Conservation (phyloP, 2,888 invertebrate genomes). For the Aleiodes testaceus region DNA sequence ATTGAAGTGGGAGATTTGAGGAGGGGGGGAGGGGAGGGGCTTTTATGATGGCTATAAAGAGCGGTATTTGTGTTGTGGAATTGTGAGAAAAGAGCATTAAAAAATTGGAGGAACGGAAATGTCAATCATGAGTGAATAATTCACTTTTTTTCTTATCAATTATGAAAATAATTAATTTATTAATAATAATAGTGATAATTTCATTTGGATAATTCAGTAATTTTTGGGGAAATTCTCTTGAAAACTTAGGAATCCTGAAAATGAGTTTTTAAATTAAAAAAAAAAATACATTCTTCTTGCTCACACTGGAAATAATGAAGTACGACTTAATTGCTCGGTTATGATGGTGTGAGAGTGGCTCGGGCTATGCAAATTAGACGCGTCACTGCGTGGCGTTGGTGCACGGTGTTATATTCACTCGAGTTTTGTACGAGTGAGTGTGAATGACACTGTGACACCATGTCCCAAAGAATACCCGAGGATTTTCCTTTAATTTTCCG, state of each 20-base stretch:
- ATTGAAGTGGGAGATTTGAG: no score
- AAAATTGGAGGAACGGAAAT: no score
- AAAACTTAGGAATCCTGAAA: neutral
- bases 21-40: no score
- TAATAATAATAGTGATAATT: no score
- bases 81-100: no score
- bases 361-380: constrained; percentile 60
- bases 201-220: neutral
- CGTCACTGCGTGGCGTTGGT: constrained; percentile 42
- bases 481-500: neutral
- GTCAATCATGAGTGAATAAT: no score
- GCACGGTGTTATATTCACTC: constrained; percentile 39
- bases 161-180: neutral
- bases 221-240: neutral
- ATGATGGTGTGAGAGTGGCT: constrained; percentile 25
- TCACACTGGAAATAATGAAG: constrained; percentile 50
- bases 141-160: neutral
- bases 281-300: neutral
- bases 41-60: neutral
- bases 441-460: no score
- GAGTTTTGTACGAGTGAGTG: neutral
- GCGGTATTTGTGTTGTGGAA: no score
- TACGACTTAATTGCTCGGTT: constrained; percentile 58
- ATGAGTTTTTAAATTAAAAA: neutral
- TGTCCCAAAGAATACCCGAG: no score